These are phyloP conservation scores for Notamacropus eugenii DNA, from an alignment of 2,797 vertebrate genomes.

Conservation along the genomic window DNA sequence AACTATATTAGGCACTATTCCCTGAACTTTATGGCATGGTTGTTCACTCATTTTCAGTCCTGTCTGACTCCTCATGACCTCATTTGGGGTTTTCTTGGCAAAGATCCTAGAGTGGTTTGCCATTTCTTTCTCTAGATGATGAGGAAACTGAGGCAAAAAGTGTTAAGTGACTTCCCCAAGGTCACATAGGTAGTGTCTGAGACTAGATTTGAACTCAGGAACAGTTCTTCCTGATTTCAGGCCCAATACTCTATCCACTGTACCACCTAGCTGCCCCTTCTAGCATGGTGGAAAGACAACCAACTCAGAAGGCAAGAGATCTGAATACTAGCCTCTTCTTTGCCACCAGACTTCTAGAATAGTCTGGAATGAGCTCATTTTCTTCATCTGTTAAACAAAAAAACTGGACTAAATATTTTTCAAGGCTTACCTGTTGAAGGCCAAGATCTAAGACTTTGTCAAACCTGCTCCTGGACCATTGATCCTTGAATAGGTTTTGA, in stretches of 20 bases:
- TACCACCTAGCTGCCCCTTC: neutral
- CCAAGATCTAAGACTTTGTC: neutral
- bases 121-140: neutral
- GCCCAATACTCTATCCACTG: neutral
- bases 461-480: neutral
- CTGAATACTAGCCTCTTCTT: neutral
- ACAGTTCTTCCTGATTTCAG: neutral
- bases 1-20: neutral
- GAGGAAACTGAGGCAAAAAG: neutral
- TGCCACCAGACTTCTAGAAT: neutral
- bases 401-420: neutral
- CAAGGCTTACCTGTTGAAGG: neutral
- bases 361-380: neutral
- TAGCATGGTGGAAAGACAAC: neutral
- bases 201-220: neutral
- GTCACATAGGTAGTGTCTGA: neutral
- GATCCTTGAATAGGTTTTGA: neutral
- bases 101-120: neutral
- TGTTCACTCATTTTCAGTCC: no score
- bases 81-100: no score
- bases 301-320: neutral
- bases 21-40: neutral
- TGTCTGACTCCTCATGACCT: no score
- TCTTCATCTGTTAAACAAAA: neutral
- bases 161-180: neutral